A percentile compares a stretch with the other conserved stretches of the same genome.
Evolutionary conservation across 2,888 invertebrate species (phyloP).

Genomic region (Alviniconcha strummeri): DNA sequence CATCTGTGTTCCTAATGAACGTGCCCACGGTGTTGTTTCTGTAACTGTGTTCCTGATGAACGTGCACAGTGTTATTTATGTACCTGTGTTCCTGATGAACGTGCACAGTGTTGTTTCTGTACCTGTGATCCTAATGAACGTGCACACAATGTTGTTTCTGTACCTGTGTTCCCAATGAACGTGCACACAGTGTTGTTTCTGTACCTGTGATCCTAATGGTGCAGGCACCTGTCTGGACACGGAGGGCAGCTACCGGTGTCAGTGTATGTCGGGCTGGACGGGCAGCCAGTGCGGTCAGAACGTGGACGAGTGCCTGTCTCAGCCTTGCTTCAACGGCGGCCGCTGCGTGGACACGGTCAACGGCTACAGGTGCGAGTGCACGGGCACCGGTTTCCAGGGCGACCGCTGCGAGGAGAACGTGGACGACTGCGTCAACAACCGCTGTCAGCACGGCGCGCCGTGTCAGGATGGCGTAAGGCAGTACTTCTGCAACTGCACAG

Average conservation of each 20-base stretch:
- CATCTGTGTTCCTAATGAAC: too few relatives aligned
- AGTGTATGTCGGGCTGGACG: slow-evolving; percentile 33
- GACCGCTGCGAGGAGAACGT: slow-evolving; percentile 54
- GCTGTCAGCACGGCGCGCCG: slow-evolving; percentile 54
- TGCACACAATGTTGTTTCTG: too few relatives aligned
- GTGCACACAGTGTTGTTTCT: too few relatives aligned
- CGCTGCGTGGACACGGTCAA: slow-evolving; percentile 55
- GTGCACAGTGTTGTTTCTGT: too few relatives aligned
- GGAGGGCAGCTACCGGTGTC: slow-evolving; percentile 36
- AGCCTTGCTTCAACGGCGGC: slow-evolving; percentile 56
- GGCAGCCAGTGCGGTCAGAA: slow-evolving; percentile 42
- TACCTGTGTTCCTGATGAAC: too few relatives aligned
- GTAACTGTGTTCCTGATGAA: too few relatives aligned
- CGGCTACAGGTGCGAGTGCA: slow-evolving; percentile 56
- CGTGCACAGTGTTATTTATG: too few relatives aligned
- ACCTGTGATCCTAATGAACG: too few relatives aligned
- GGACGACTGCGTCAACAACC: slow-evolving; percentile 55
- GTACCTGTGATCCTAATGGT: too few relatives aligned
- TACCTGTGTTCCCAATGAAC: too few relatives aligned
- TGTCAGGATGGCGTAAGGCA: slow-evolving; percentile 55
- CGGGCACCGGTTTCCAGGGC: slow-evolving; percentile 62
- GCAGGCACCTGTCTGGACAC: slow-evolving; percentile 39
- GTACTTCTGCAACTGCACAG: slow-evolving; percentile 35
- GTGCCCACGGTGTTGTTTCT: too few relatives aligned
- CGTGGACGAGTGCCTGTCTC: slow-evolving; percentile 46